A percentile compares a stretch with the other conserved stretches of the same genome.
Evolutionary conservation across 2,797 vertebrate genomes (phyloP).

Genomic region (Muscicapa striata): DNA sequence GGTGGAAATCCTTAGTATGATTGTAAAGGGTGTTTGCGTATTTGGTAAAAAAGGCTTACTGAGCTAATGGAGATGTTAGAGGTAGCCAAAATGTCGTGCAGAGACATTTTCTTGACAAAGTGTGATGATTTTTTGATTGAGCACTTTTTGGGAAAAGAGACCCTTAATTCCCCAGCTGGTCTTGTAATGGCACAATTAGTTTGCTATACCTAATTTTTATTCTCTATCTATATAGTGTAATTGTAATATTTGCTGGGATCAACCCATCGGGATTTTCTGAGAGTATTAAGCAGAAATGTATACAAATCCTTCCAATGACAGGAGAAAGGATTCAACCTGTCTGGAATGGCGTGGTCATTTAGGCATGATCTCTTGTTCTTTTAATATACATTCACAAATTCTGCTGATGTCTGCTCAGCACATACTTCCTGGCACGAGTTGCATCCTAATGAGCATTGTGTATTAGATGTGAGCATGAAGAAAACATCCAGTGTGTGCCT

Average conservation of each 20-base stretch:
- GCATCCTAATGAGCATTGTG: neutral
- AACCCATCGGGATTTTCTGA: neutral
- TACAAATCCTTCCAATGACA: neutral
- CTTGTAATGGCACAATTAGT: neutral
- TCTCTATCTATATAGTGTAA: neutral
- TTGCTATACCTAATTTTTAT: neutral
- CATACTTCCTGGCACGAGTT: rapidly evolving
- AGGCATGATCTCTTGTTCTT: neutral
- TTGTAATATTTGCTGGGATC: neutral
- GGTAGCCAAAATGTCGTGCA: neutral
- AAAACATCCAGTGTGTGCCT: neutral
- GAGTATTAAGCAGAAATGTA: neutral
- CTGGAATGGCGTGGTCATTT: neutral
- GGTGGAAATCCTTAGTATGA: neutral
- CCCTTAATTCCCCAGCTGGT: neutral
- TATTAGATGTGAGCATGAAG: neutral
- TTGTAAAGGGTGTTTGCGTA: neutral
- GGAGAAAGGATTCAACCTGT: neutral
- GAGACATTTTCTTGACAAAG: neutral
- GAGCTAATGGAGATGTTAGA: neutral
- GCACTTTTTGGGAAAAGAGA: neutral
- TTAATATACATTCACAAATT: neutral
- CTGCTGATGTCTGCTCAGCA: neutral
- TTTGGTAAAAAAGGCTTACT: neutral
- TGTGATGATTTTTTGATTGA: neutral